A percentile compares a stretch with the other conserved stretches of the same genome.
Conservation (phyloP, 2,888 invertebrate genomes). For the Microplitis manilae region DNA sequence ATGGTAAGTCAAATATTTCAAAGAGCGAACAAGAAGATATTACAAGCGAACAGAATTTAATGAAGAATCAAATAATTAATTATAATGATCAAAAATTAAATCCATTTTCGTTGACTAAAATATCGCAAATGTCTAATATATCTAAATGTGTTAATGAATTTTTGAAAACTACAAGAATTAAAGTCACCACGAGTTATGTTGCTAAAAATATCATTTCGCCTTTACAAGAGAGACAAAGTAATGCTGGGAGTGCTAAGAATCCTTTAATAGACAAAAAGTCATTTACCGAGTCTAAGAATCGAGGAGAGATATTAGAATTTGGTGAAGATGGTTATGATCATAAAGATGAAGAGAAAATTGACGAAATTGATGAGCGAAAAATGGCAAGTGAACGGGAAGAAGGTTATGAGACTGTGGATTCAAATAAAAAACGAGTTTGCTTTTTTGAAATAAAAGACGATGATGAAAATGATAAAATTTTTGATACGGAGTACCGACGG, state of each 20-base stretch:
- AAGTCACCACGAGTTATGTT: neutral
- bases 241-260: neutral
- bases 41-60: neutral
- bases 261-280: neutral
- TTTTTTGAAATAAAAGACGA: constrained; percentile 31
- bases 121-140: constrained; percentile 46
- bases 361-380: neutral
- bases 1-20: neutral
- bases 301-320: neutral
- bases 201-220: neutral
- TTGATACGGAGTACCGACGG: constrained; percentile 24
- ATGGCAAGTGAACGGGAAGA: neutral
- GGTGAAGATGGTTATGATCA: neutral
- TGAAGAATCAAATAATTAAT: neutral
- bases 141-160: constrained; percentile 49
- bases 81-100: constrained; percentile 6
- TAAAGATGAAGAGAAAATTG: neutral
- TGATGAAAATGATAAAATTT: constrained; percentile 4
- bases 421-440: constrained; percentile 28
- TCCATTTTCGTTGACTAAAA: constrained; percentile 30
- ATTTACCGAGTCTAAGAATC: neutral
- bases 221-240: neutral
- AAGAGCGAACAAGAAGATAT: neutral
- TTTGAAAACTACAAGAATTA: constrained; percentile 42
- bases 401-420: constrained; percentile 25